Evolutionary conservation across 2,888 invertebrate species (phyloP).

Genomic region (Limenitis camilla): DNA sequence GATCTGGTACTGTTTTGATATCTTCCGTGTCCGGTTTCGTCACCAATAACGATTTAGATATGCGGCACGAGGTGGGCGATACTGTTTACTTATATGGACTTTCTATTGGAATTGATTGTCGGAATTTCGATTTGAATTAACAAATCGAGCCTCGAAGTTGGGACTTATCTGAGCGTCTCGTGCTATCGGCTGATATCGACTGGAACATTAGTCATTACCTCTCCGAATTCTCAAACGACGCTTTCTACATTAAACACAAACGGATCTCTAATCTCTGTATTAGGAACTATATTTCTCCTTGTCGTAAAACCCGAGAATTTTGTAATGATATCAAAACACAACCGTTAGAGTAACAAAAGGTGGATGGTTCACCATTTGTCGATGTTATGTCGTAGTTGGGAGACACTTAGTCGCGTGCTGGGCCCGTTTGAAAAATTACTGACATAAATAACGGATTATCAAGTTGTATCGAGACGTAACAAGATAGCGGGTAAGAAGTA

Average conservation of each 20-base stretch:
- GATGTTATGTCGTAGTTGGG: constrained; percentile 36
- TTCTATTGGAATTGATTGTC: constrained; percentile 29
- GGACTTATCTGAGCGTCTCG: constrained; percentile 27
- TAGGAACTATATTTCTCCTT: constrained; percentile 59
- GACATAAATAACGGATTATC: constrained; percentile 72
- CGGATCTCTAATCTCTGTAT: constrained; percentile 56
- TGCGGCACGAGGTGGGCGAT: constrained; percentile 46
- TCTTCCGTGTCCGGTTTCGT: constrained; percentile 51
- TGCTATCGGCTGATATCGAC: constrained; percentile 39
- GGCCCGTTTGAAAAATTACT: constrained; percentile 55
- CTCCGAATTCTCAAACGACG: constrained; percentile 35
- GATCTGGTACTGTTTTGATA: constrained; percentile 49
- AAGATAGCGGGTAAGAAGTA: constrained; percentile 57
- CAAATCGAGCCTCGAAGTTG: constrained; percentile 18
- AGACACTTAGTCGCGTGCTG: constrained; percentile 59
- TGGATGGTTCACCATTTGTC: constrained; percentile 46
- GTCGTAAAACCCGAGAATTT: constrained; percentile 56
- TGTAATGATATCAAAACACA: constrained; percentile 68
- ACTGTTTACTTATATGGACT: constrained; percentile 35
- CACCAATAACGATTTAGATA: constrained; percentile 39
- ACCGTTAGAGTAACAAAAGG: constrained; percentile 67
- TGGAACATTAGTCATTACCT: constrained; percentile 47
- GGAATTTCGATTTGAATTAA: constrained; percentile 35
- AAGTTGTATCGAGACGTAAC: constrained; percentile 59
- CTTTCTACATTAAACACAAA: constrained; percentile 53